phyloP scores from a whole-genome alignment of 2,797 vertebrate genomes.

The Lepus townsendii region DNA sequence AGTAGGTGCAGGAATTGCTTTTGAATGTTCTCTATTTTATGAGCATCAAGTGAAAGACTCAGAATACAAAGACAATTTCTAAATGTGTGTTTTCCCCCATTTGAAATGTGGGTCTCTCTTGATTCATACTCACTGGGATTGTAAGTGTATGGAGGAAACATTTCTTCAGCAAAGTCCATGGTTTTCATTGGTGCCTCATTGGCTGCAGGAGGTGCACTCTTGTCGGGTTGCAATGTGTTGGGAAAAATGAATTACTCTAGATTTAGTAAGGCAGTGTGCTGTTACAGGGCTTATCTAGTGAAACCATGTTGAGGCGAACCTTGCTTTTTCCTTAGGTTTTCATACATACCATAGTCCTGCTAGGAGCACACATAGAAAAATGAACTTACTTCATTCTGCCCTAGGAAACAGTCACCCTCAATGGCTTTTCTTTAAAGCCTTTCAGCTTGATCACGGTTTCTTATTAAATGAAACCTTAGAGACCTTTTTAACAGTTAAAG shows the following conservation, averaged over 20 bases:
- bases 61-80: conserved; percentile 74
- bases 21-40: conserved; percentile 73
- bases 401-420: background rate
- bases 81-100: conserved; percentile 72
- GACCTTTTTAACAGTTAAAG: background rate
- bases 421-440: background rate
- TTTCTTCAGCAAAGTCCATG: background rate
- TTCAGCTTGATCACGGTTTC: background rate
- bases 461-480: background rate
- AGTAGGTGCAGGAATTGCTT: conserved; percentile 64
- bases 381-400: background rate
- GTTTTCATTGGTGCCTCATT: background rate
- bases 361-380: no score
- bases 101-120: conserved; percentile 75
- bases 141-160: background rate
- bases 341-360: background rate
- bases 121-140: conserved; percentile 59
- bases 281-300: background rate
- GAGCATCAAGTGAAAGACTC: conserved; percentile 77
- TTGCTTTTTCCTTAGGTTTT: background rate
- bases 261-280: background rate
- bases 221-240: background rate
- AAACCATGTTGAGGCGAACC: background rate
- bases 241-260: background rate
- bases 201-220: background rate